Base-by-base conservation (phyloP, 2,113 vertebrate species). In the Cryptotis parvus region DNA sequence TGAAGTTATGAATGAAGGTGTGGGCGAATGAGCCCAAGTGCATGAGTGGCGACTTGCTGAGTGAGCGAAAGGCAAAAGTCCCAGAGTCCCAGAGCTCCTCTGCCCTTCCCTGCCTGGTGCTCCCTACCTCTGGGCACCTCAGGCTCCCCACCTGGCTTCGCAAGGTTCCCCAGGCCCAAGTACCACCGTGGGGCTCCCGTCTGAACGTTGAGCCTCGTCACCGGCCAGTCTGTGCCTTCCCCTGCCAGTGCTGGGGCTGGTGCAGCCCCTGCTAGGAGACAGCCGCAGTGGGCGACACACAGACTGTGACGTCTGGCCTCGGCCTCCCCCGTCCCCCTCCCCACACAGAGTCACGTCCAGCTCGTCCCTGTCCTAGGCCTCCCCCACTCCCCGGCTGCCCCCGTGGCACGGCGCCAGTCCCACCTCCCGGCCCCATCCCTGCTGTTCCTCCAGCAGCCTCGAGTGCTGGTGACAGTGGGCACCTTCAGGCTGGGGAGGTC, bases 31-130 rank as follows among this genome's bases (percentile, higher is more conserved):
- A 35, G 33, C 26, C 27, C 33, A 49, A n/a, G 26, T 14, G 26
- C 6, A 20, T 4, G 26, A 49, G 45, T 49, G 45, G 45, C 45
- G 14, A 14, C 9, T 49, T 49, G 45, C 9, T 6, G 27, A 61
- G 4, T 24, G 1, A 3, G 43, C 45, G 66, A 31, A 0, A 3
- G 29, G 22, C 35, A 39, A 24, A 27, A 33, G 20, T 37, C 31
- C 27, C 22, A 65, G 33, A 33, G 20, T 37, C 31, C 27, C 22
- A 65, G 33, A 35, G 45, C 45, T 29, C 4, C 11, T 16, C n/a
- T 15, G n/a, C 1, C 31, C 37, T 31, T 22, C 2, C 0, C 5
- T 2, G 16, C 49, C 69, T 49, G 3, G 9, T 0, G 24, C 58
- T 14, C 63, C 39, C 52, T 39, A 16, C 29, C 18, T 12, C 33